Conservation (phyloP, 2,888 invertebrate species). For the Smittia sp. region DNA sequence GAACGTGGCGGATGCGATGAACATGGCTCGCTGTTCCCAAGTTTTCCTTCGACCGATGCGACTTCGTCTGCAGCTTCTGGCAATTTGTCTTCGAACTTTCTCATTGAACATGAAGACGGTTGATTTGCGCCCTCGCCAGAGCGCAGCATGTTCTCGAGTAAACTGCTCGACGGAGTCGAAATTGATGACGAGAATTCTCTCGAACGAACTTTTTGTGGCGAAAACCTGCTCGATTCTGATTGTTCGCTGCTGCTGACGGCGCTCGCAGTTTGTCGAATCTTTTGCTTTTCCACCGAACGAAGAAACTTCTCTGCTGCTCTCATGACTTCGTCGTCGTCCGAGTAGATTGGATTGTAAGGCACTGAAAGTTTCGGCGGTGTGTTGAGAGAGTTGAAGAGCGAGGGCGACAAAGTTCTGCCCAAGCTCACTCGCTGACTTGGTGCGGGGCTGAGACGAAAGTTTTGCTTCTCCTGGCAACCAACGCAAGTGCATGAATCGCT, state of each 20-base stretch:
- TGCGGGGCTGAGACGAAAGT: not conserved
- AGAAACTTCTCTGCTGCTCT: slow-evolving; percentile 17
- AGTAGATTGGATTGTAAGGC: slow-evolving; percentile 18
- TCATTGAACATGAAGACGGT: not conserved
- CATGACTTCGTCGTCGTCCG: slow-evolving; percentile 9
- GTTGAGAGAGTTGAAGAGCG: too few relatives aligned
- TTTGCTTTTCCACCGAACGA: slow-evolving; percentile 18
- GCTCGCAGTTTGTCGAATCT: not conserved
- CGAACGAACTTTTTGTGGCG: not conserved
- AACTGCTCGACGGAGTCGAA: not conserved
- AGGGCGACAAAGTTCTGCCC: not conserved
- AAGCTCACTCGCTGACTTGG: not conserved
- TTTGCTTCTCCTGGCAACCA: not conserved
- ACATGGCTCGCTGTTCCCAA: not conserved
- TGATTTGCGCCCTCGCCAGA: not conserved
- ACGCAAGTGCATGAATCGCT: not conserved
- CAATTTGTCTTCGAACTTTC: not conserved
- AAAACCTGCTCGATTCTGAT: too few relatives aligned
- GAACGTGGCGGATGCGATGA: not conserved
- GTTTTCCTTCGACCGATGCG: not conserved
- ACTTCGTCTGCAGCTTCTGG: not conserved
- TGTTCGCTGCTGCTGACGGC: not conserved
- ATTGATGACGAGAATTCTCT: not conserved
- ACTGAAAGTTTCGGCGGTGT: not conserved
- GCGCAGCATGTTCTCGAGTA: not conserved